Evolutionary conservation across 23 tunicate species (phyloP).

Genomic region (Styela plicata): DNA sequence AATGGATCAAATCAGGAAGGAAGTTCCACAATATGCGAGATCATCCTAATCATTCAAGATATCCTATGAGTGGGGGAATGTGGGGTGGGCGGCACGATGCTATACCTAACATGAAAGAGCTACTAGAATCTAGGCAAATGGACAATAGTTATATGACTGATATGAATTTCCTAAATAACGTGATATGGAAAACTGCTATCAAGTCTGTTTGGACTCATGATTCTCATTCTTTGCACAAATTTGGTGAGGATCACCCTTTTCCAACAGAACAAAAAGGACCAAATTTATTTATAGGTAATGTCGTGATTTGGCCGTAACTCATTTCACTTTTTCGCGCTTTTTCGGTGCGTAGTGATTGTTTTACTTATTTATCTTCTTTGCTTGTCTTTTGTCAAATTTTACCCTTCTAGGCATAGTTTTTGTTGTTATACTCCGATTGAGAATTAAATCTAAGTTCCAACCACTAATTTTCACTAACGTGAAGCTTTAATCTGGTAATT

Average conservation of each 20-base stretch:
- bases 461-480: too few species aligned
- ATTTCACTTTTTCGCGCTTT: too few species aligned
- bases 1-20: slow-evolving; percentile 17
- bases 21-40: slow-evolving; percentile 24
- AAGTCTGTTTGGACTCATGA: slow-evolving; percentile 20
- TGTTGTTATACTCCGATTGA: too few species aligned
- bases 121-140: not conserved
- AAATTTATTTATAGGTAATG: not conserved
- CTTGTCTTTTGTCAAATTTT: too few species aligned
- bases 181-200: not conserved
- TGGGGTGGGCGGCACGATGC: slow-evolving; percentile 14
- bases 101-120: slow-evolving; percentile 14
- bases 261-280: not conserved
- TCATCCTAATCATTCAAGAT: slow-evolving; percentile 7
- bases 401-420: too few species aligned
- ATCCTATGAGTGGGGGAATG: slow-evolving; percentile 14
- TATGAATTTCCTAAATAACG: not conserved
- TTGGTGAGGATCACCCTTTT: slow-evolving; percentile 13
- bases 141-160: slow-evolving; percentile 9
- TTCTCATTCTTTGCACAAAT: slow-evolving; percentile 7
- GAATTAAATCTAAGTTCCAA: too few species aligned
- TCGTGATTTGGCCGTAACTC: not conserved
- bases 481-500: too few species aligned
- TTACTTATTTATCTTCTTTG: too few species aligned
- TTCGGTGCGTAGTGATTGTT: too few species aligned